phyloP scores from a whole-genome alignment of 1,140 invertebrate genomes.

The Bradysia coprophila region DNA sequence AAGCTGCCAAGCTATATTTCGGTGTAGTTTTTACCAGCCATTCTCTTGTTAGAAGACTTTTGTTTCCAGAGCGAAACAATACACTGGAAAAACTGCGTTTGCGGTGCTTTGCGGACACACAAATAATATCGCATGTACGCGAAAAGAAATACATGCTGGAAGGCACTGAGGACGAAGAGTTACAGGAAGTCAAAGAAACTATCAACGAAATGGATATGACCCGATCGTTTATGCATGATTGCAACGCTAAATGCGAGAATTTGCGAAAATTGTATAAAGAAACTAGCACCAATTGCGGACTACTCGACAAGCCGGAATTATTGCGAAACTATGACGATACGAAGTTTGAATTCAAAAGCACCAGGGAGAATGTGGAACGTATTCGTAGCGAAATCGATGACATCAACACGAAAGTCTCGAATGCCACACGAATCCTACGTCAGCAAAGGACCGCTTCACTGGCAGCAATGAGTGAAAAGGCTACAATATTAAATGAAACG shows the following conservation, averaged over 20 bases:
- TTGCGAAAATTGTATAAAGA: slow-evolving; percentile 2
- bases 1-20: background rate
- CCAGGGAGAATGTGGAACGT: no score
- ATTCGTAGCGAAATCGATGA: no score
- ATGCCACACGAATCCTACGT: no score
- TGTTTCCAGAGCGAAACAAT: slow-evolving; percentile 11
- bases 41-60: no score
- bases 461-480: no score
- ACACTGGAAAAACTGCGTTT: slow-evolving; percentile 9
- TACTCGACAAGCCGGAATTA: slow-evolving; percentile 13
- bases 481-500: no score
- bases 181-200: background rate
- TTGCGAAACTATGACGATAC: slow-evolving; percentile 16
- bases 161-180: slow-evolving; percentile 3
- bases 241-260: slow-evolving; percentile 1
- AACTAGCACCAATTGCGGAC: slow-evolving; percentile 10
- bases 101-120: slow-evolving; percentile 8
- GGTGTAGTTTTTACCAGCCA: no score
- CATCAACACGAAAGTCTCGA: no score
- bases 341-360: background rate
- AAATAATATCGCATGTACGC: slow-evolving; percentile 10
- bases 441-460: no score
- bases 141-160: slow-evolving; percentile 9
- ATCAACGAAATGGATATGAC: background rate
- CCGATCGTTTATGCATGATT: slow-evolving; percentile 2